Percentiles rank a stretch among this genome's conserved stretches.
These are phyloP conservation scores for Drosophila longiperda DNA, from an alignment of 2,888 invertebrate species.

Conservation along the genomic window DNA sequence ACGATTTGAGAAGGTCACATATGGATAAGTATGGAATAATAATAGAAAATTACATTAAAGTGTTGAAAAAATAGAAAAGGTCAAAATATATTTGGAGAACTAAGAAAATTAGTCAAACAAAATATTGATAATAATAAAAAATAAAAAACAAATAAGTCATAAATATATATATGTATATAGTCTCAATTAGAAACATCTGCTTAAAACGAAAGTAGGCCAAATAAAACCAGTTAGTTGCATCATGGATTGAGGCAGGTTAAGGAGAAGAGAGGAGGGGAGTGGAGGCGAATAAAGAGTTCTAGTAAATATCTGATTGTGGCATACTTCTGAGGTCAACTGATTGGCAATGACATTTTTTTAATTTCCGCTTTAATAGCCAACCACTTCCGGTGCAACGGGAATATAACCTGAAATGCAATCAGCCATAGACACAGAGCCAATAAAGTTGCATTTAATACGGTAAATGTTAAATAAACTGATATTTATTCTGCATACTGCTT, in stretches of 20 bases:
- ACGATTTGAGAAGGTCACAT: not conserved
- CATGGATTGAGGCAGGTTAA: not conserved
- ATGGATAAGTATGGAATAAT: not conserved
- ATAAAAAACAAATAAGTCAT: not conserved
- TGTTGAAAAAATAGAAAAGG: no score
- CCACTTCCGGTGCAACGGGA: slow-evolving; percentile 57
- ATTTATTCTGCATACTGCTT: not conserved
- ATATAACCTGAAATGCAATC: slow-evolving; percentile 23
- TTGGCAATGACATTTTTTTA: slow-evolving; percentile 71
- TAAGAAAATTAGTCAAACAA: not conserved
- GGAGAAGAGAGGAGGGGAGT: not conserved
- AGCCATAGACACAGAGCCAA: slow-evolving; percentile 5
- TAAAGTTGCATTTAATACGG: not conserved
- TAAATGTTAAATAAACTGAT: not conserved
- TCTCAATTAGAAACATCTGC: not conserved
- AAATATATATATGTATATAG: not conserved
- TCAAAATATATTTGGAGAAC: not conserved
- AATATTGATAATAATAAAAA: not conserved
- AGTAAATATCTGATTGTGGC: slow-evolving; percentile 57
- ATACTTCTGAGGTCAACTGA: slow-evolving; percentile 6
- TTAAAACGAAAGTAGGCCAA: not conserved
- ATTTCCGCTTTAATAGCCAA: slow-evolving; percentile 79
- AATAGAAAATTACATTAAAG: not conserved
- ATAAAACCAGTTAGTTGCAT: not conserved
- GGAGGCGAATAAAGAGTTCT: slow-evolving; percentile 1